Conservation (phyloP, 2,113 vertebrate genomes). For the Camelus dromedarius region DNA sequence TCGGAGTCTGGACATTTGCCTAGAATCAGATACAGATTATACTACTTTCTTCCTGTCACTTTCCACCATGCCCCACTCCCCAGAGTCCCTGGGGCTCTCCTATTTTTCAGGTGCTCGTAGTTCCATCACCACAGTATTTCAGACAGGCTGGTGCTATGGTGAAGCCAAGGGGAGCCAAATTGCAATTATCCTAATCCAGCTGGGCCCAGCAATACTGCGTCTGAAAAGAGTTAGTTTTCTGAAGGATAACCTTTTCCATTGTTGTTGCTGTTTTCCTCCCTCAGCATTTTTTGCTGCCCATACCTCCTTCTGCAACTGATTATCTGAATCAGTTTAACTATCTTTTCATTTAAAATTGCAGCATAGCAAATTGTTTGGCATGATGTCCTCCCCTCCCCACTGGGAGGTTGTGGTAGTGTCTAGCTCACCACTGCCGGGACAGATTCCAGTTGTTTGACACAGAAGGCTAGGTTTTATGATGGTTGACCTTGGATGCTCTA, state of each 20-base stretch:
- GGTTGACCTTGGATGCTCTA: neutral
- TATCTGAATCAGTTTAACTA: neutral
- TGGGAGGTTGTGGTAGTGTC: neutral
- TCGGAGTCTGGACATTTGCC: neutral
- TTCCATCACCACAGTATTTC: neutral
- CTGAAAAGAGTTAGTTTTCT: neutral
- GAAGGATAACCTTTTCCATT: conserved; percentile 9
- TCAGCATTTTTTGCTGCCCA: neutral
- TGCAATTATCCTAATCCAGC: neutral
- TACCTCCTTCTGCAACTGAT: neutral
- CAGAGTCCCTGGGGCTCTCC: neutral
- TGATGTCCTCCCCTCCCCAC: neutral
- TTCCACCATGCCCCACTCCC: neutral
- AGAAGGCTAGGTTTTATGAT: neutral
- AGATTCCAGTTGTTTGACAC: neutral
- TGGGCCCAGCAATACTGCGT: neutral
- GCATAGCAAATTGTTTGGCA: neutral
- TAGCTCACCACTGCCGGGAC: neutral
- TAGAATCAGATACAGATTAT: neutral
- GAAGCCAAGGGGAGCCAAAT: neutral
- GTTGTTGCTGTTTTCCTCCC: neutral
- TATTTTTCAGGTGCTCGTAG: neutral
- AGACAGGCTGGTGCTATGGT: neutral
- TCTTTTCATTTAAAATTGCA: conserved; percentile 21
- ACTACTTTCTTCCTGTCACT: neutral